phyloP scores from a whole-genome alignment of 2,113 vertebrate genomes.

The Steatornis caripensis region DNA sequence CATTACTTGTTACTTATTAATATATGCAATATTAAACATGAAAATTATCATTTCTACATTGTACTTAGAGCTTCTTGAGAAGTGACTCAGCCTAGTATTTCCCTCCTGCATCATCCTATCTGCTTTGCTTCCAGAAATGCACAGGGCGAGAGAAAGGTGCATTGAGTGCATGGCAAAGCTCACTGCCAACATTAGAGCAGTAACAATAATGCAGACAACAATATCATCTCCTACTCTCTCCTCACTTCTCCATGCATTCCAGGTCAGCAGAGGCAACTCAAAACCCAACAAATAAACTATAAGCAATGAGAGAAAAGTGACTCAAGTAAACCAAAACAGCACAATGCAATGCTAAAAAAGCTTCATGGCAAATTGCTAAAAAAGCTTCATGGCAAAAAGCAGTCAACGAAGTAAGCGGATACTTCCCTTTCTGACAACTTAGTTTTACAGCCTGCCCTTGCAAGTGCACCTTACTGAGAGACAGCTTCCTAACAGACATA shows the following conservation, averaged over 20 bases:
- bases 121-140: neutral
- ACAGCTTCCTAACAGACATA: neutral
- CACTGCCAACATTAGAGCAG: neutral
- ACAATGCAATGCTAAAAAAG: neutral
- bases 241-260: neutral
- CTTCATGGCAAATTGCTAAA: neutral
- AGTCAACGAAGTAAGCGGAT: neutral
- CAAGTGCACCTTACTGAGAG: neutral
- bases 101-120: neutral
- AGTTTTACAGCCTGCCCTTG: neutral
- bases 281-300: neutral
- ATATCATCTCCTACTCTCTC: neutral
- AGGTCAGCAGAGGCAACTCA: neutral
- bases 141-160: fast-evolving
- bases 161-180: neutral
- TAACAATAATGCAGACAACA: neutral
- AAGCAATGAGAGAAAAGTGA: neutral
- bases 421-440: neutral
- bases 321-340: neutral
- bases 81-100: neutral
- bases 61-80: neutral
- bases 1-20: neutral
- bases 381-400: neutral
- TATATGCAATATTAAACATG: fast-evolving
- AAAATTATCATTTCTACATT: neutral